Base-by-base conservation (phyloP, 1,140 invertebrate species). In the Drosophila santomea region DNA sequence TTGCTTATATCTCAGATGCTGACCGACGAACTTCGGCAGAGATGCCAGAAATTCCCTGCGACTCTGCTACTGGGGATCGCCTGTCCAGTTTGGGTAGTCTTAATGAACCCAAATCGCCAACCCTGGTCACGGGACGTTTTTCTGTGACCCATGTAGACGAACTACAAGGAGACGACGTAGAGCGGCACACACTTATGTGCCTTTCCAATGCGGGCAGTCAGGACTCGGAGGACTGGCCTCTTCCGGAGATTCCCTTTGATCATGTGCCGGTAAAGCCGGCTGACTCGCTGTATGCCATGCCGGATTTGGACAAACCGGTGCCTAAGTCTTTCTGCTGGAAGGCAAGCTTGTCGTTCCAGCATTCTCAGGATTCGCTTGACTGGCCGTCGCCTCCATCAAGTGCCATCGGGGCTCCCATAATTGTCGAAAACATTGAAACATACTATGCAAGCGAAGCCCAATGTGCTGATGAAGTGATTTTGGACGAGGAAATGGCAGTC, bases 391-490 rank as follows among this genome's bases (percentile, higher is more conserved):
- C 96, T 1, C 95, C 96, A 2, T 95, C 95, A 12, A 96, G 95
- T 51, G 94, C 95, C 17, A 90, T 95, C 25, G 95, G 94, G 12
- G 95, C 94, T 4, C 94, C 94, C 4, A 93, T 95, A 15, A 92
- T 95, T 12, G 94, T 96, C n/a, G 96, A 96, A 84, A 96, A 96
- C 86, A 95, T 97, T n/a, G 95, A 97, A 92, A 96, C 96, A 28
- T 97, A 96, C 91, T 97, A 96, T 74, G 95, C 96, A 93, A 96
- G 95, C 67, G 95, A 96, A 84, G 95, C 94, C 0, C 95, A 96
- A 92, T 94, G 93, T 78, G 93, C 94, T 0, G 94, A 95, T 43
- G 96, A 96, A 90, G 96, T 97, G 0, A 92, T 95, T 5, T 94
- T 94, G 64, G 95, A 94, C 28, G 82, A 85, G 32, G 82, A 85